phyloP scores from a whole-genome alignment of 2,113 vertebrate genomes.

The Gila orcuttii region DNA sequence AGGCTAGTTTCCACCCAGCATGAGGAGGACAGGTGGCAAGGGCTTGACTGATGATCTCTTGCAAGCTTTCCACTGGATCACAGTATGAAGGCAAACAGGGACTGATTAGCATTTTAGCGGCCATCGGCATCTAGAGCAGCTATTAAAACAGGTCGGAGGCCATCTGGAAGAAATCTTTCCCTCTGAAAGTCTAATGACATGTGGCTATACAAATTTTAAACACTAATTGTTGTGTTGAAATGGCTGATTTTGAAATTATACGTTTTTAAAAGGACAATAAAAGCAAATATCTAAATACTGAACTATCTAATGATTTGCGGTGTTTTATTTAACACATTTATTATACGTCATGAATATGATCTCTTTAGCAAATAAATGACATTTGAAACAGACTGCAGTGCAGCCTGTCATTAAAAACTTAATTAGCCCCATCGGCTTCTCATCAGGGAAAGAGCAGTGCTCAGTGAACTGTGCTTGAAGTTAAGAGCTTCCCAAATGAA shows the following conservation, averaged over 20 bases:
- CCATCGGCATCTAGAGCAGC: conserved; percentile 49
- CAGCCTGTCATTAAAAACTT: conserved; percentile 58
- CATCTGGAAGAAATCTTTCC: conserved; percentile 38
- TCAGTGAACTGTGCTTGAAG: conserved; percentile 52
- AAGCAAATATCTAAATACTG: neutral
- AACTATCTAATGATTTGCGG: neutral
- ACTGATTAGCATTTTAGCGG: conserved; percentile 60
- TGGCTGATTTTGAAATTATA: neutral
- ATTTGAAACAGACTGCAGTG: conserved; percentile 32
- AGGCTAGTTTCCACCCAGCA: conserved; percentile 40
- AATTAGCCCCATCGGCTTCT: conserved; percentile 57
- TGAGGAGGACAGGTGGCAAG: conserved; percentile 46
- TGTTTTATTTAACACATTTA: conserved; percentile 6
- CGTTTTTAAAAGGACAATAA: neutral
- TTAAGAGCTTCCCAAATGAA: conserved; percentile 37
- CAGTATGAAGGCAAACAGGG: conserved; percentile 54
- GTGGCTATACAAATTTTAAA: neutral
- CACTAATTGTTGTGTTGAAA: neutral
- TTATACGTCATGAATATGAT: conserved; percentile 22
- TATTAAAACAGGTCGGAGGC: conserved; percentile 44
- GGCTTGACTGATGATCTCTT: conserved; percentile 60
- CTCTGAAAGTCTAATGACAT: neutral
- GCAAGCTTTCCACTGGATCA: conserved; percentile 47
- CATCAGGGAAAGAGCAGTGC: conserved; percentile 52
- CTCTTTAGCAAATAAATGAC: conserved; percentile 51